Evolutionary conservation across 2,888 invertebrate genomes (phyloP), one percentile per base, ranked within the genome.

Genomic region (Aplocera efformata): DNA sequence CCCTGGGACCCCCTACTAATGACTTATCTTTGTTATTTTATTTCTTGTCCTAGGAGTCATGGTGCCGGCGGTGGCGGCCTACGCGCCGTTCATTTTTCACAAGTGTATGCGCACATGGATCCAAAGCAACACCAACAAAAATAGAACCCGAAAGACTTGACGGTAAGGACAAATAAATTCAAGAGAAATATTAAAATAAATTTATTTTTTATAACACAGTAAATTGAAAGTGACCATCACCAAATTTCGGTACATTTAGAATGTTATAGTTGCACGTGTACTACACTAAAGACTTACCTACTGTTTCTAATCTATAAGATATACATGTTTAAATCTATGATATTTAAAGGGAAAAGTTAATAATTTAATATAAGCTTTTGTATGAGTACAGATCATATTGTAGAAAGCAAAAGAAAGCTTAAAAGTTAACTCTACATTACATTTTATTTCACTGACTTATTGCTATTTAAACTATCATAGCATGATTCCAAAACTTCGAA

Each of bases 401-500:
- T 71, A 59, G 60, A 72, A 70, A 77, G 76, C 72, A 63, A 71
- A 63, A 69, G 66, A 71, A 63, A 69, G 66, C 70, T 73, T 76
- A 73, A 17, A 17, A 62, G 27, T 54, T 59, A 54, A 44, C 55
- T 59, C 57, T 57, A 50, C 51, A 45, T 58, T 60, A 57, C 61
- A 53, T 52, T 56, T 75, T 78, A 83, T 64, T 84, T 84, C 60
- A 78, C 63, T 51, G 86, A 84, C 76, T 84, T 88, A 81, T 83
- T 84, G 55, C 86, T 88, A 81, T 84, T 91, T 66, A 91, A 81
- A 76, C 91, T 91, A 72, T 91, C 91, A 60, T 84, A 89, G 72
- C 85, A 86, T 47, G 88, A 79, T 71, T 91, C 93, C 67, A 93
- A 89, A 35, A 94, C 91, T 81, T 94, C 93, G 56, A 93, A 94